Evolutionary conservation across 2,797 vertebrate species (phyloP), one percentile per base, ranked within the genome.

Genomic region (Mormyrus hasselquistii): DNA sequence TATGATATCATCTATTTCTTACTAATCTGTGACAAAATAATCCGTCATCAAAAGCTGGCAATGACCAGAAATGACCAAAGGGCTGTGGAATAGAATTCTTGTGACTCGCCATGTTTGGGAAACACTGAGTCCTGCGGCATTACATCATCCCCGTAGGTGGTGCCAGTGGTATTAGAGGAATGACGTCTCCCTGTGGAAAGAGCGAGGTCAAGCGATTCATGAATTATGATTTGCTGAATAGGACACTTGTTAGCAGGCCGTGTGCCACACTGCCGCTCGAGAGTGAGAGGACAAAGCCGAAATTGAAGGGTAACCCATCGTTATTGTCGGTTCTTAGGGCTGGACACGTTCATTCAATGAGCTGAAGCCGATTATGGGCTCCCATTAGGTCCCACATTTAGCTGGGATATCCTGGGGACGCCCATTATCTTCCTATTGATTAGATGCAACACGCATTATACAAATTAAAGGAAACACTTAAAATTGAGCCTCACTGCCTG

Each of bases 81-180:
- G 89, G 62, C 88, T 55, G 10, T 25, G 4, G 22, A 90, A 52
- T 19, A 38, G 22, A 22, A 6, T 59, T 9, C 50, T 34, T 10
- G 49, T 44, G 41, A 85, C 41, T 89, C 82, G 2, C 12, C n/a
- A 29, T 83, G 79, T 25, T 29, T 79, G 19, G 88, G 87, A 79
- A 76, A 44, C 16, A 62, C 50, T 53, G 29, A 34, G 87, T 22
- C 12, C 7, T 53, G 53, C 47, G 65, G 5, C 29, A 25, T 90
- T 89, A 90, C 89, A 87, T 79, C 84, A 89, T 29, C 90, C 14
- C 41, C 0, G 7, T n/a, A 47, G 76, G 29, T 3, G 2, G 4
- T 88, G 16, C 90, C 14, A 59, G 87, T 93, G 88, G 92, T 84
- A 90, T 93, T 90, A 91, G 89, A 87, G 47, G 2, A 57, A 87